Base-by-base conservation (phyloP, 2,797 vertebrate species). In the Eupleurogrammus muticus region DNA sequence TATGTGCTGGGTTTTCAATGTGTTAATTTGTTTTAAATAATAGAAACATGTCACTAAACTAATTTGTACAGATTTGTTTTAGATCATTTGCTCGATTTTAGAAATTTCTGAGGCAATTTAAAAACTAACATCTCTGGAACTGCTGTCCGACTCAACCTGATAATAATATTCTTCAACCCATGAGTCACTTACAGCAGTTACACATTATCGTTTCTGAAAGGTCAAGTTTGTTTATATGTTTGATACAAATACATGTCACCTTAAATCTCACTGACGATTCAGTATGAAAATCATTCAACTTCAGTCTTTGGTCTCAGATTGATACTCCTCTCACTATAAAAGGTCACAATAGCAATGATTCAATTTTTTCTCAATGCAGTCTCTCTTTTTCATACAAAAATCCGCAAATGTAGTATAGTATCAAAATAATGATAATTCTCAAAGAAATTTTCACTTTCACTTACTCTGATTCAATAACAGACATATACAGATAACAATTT, bases 181-280 rank as follows among this genome's bases (percentile, higher is more conserved):
- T 59, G 71, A 83, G 63, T 72, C 81, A 77, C 62, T 77, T 32
- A 51, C 40, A 56, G 32, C 42, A 57, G 16, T 59, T 55, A 56
- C 44, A 1, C 35, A 52, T 32, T 12, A 44, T 70, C 20, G 10
- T 59, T 28, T 80, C 32, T 55, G 6, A 62, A 44, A 48, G 35
- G 62, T 21, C 14, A 17, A 16, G 35, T 58, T 58, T 10, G 20
- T 62, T 74, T 65, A 17, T 65, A 17, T 57, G 14, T 49, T 9
- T 54, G 19, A 28, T 35, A 17, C 3, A 14, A 51, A 50, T 56
- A 63, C 20, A 24, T 23, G 61, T 17, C 5, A 19, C 44, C 6
- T 8, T n/a, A 46, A 49, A 8, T 32, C 34, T n/a, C 4, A 48
- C 17, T 14, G 4, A 46, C 38, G 36, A 20, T 58, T 60, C 4